Base-by-base conservation (phyloP, 1,140 invertebrate species). In the Aphaenogaster floridana region DNA sequence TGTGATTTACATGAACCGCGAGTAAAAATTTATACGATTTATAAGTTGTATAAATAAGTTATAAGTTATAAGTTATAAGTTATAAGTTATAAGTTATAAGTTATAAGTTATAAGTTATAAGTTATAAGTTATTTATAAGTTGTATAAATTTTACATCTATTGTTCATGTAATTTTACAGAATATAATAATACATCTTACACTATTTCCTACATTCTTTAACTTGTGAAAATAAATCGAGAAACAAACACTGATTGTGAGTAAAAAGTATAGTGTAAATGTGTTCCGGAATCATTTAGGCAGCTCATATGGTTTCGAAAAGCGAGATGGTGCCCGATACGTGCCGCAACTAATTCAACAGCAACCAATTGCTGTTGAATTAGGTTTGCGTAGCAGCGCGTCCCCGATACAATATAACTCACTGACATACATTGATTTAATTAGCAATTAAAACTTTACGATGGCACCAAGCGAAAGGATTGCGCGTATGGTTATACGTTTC, bases 351-450 rank as follows among this genome's bases (percentile, higher is more conserved):
- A 21, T 21, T 21, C 21, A 21, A 21, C 21, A 21, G 54, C 69
- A 48, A 84, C 69, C 63, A 84, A 84, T 84, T 84, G 80, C 45
- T 39, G 42, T 74, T 84, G 80, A 84, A 61, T 76, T 76, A 76
- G 48, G 42, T 83, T 61, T 48, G 42, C 42, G 68, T 74, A 28
- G 68, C 13, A 48, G 42, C 36, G 21, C 57, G 36, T 76, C n/a
- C 68, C 42, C 69, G 45, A 61, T 74, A 61, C 42, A 63, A 83
- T 72, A 76, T 84, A 84, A 84, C 80, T 84, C 69, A 61, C 54
- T 84, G 69, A 76, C 80, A 84, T 59, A 84, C 80, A 84, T 84
- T 61, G 69, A 76, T 72, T 84, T 84, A 84, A 84, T 84, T 84
- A 84, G 80, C 69, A 84, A 84, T 84, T 84, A 84, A 84, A 84